phyloP scores from a whole-genome alignment of 2,797 vertebrate genomes.

The Pogoniulus pusillus region DNA sequence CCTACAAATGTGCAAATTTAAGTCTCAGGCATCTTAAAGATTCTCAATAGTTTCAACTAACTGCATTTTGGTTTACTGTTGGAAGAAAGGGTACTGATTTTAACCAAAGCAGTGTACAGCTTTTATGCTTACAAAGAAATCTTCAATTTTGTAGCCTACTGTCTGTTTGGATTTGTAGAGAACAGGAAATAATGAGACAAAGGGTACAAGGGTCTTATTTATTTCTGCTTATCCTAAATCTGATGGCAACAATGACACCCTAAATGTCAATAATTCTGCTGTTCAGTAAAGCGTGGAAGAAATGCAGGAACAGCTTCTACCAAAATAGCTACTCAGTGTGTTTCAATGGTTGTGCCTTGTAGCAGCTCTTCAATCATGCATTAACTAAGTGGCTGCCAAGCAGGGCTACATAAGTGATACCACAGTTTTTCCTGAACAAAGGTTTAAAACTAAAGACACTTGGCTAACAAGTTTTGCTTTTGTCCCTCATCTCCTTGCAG shows the following conservation, averaged over 20 bases:
- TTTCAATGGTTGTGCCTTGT: neutral
- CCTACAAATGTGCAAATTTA: neutral
- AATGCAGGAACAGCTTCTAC: neutral
- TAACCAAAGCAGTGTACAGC: neutral
- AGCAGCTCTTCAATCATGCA: neutral
- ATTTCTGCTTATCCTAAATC: neutral
- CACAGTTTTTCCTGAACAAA: too few relatives aligned
- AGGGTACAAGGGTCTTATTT: neutral
- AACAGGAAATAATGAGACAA: neutral
- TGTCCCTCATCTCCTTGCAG: neutral
- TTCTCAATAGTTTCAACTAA: neutral
- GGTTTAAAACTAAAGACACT: neutral
- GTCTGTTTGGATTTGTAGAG: neutral
- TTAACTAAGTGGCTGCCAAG: neutral
- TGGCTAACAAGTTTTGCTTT: neutral
- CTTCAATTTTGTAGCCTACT: neutral
- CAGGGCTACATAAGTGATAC: neutral
- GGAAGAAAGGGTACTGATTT: neutral
- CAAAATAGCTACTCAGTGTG: neutral
- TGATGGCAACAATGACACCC: neutral
- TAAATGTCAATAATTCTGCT: neutral
- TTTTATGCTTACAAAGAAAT: slow-evolving; percentile 15
- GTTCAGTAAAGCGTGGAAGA: neutral
- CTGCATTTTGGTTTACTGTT: neutral
- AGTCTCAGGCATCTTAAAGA: neutral